These are phyloP conservation scores for Tragelaphus buxtoni DNA, from an alignment of 2,113 vertebrate species.

Conservation along the genomic window DNA sequence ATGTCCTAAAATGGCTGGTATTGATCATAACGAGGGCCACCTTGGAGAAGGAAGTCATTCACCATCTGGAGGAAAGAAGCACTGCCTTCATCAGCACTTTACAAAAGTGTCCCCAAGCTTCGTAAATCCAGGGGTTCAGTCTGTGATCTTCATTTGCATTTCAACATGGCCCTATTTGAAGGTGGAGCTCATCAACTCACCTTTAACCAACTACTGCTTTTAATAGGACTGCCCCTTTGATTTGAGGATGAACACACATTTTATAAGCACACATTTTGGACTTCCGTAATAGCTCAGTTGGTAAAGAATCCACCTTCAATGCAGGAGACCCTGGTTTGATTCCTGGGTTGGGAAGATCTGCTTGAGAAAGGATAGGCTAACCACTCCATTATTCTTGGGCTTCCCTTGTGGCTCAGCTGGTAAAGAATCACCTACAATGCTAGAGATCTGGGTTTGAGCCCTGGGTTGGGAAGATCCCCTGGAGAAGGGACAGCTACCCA, in stretches of 20 bases:
- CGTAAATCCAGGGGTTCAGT: fast-evolving
- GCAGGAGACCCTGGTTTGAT: background rate
- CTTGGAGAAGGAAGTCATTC: background rate
- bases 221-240: background rate
- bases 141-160: background rate
- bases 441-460: background rate
- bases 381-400: background rate
- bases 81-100: background rate
- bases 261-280: background rate
- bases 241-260: background rate
- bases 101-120: too few relatives aligned
- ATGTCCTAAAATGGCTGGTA: fast-evolving
- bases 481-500: background rate
- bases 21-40: background rate
- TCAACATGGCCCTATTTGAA: background rate
- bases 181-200: background rate
- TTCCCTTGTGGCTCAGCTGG: background rate
- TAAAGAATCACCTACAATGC: background rate
- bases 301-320: background rate
- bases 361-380: background rate
- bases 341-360: background rate
- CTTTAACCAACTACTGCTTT: background rate
- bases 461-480: background rate
- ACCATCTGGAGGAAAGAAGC: background rate
- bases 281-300: background rate